phyloP scores from a whole-genome alignment of 2,888 invertebrate genomes.

The Clostera curtula region DNA sequence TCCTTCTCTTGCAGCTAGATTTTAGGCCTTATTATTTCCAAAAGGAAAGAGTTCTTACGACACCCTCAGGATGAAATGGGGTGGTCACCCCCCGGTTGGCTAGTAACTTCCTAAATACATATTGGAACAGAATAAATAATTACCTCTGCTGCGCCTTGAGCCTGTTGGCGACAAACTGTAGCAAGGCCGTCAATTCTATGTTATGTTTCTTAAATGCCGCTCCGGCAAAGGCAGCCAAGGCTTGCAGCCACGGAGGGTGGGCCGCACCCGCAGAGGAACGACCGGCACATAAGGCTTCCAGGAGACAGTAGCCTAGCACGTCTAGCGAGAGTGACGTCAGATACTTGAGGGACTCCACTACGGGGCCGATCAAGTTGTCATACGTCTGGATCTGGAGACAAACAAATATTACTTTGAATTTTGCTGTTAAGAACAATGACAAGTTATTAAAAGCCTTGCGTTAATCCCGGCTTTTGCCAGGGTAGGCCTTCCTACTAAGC shows the following conservation, averaged over 20 bases:
- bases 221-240: slow-evolving; percentile 96
- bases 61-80: too few species aligned
- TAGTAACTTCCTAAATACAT: too few species aligned
- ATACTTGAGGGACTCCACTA: slow-evolving; percentile 98
- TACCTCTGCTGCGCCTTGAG: slow-evolving; percentile 96
- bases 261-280: slow-evolving; percentile 83
- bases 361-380: slow-evolving; percentile 95
- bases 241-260: slow-evolving; percentile 95
- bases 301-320: slow-evolving; percentile 94
- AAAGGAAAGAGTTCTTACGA: too few species aligned
- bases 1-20: too few species aligned
- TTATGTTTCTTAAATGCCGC: slow-evolving; percentile 98
- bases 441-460: too few species aligned
- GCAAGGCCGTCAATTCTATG: slow-evolving; percentile 93
- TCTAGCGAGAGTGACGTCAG: slow-evolving; percentile 96
- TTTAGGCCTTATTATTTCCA: too few species aligned
- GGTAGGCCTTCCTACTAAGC: too few species aligned
- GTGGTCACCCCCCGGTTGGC: too few species aligned
- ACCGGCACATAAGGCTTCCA: slow-evolving; percentile 83
- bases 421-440: too few species aligned
- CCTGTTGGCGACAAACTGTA: slow-evolving; percentile 98
- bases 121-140: not conserved
- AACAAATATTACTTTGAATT: too few species aligned
- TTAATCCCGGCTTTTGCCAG: too few species aligned
- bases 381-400: slow-evolving; percentile 95